phyloP scores from a whole-genome alignment of 2,888 invertebrate genomes.

The Pollenia angustigena region DNA sequence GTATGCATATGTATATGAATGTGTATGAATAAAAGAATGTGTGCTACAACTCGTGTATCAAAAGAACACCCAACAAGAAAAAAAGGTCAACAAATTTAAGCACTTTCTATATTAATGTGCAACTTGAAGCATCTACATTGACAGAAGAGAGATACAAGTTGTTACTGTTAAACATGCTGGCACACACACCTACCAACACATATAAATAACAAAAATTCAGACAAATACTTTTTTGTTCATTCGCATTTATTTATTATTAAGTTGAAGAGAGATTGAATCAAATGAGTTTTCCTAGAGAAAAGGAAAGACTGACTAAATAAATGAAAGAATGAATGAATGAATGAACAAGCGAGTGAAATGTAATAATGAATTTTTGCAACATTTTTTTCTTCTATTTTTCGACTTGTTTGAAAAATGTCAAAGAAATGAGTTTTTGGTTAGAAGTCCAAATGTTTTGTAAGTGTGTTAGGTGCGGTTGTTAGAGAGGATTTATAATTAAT shows the following conservation, averaged over 20 bases:
- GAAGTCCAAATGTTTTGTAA: neutral
- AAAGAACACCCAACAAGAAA: constrained; percentile 23
- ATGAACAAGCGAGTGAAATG: constrained; percentile 22
- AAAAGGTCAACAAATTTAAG: constrained; percentile 51
- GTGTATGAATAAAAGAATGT: neutral
- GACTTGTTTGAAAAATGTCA: constrained; percentile 10
- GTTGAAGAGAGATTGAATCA: constrained; percentile 50
- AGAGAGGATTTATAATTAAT: neutral
- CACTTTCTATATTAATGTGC: constrained; percentile 53
- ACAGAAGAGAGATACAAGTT: constrained; percentile 43
- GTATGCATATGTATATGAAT: neutral
- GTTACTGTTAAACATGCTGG: constrained; percentile 25
- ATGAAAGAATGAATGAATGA: neutral
- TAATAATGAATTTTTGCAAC: constrained; percentile 28
- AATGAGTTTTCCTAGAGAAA: constrained; percentile 13
- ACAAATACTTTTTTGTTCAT: constrained; percentile 14
- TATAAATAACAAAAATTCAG: constrained; percentile 9
- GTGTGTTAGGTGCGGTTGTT: neutral
- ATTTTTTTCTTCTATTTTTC: neutral
- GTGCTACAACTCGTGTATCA: constrained; percentile 16
- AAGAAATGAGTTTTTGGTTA: constrained; percentile 22
- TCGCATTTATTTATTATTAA: constrained; percentile 51
- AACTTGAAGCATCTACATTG: neutral
- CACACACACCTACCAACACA: neutral
- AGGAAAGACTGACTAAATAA: neutral